Evolutionary conservation across 1,140 invertebrate genomes (phyloP).

Genomic region (Globodera ellingtonae): DNA sequence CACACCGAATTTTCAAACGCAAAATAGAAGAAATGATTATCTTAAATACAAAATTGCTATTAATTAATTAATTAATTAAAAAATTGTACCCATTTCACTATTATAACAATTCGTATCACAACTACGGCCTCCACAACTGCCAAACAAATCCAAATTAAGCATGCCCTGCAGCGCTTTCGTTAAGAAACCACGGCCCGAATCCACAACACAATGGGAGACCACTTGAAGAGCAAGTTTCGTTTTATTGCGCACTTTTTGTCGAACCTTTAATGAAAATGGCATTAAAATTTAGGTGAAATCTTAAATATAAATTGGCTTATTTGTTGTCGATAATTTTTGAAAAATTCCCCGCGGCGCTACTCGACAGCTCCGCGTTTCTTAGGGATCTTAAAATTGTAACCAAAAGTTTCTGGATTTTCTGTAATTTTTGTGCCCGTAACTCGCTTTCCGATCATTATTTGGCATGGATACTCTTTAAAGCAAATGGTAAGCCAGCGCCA

Average conservation of each 20-base stretch:
- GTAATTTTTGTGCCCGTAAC: too few relatives aligned
- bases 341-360: too few relatives aligned
- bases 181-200: constrained; percentile 3
- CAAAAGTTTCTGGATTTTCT: neutral
- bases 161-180: neutral
- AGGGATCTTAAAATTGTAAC: too few relatives aligned
- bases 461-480: too few relatives aligned
- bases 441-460: too few relatives aligned
- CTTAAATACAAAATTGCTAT: constrained; percentile 16
- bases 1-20: constrained; percentile 73
- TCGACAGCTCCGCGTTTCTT: too few relatives aligned
- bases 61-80: neutral
- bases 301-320: too few relatives aligned
- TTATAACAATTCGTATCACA: constrained; percentile 17
- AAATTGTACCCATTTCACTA: neutral
- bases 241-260: neutral
- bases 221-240: constrained; percentile 18
- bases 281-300: neutral
- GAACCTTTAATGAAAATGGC: neutral
- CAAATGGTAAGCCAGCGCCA: too few relatives aligned
- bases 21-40: constrained; percentile 74
- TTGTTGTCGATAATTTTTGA: too few relatives aligned
- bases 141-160: neutral
- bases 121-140: neutral
- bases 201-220: constrained; percentile 8